Evolutionary conservation across 2,113 vertebrate species (phyloP).

Genomic region (Salvelinus alpinus): DNA sequence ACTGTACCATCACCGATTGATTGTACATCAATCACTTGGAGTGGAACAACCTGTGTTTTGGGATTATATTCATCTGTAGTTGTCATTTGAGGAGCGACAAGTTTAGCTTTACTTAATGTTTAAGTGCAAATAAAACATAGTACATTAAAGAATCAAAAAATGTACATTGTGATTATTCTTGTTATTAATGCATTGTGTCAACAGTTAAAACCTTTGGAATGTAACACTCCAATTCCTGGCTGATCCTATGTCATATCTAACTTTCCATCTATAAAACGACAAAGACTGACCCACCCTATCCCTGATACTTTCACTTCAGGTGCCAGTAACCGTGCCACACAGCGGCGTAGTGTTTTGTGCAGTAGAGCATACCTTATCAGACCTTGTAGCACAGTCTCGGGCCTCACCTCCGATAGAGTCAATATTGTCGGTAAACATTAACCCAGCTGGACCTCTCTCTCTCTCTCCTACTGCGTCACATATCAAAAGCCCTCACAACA

Average conservation of each 20-base stretch:
- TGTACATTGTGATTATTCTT: background rate
- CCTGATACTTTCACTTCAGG: too few species aligned
- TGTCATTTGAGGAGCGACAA: background rate
- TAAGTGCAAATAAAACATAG: conserved; percentile 4
- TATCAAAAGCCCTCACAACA: background rate
- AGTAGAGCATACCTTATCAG: conserved; percentile 29
- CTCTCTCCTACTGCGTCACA: conserved; percentile 5
- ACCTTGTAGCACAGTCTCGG: background rate
- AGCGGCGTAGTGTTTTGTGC: too few species aligned
- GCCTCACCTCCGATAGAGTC: conserved; percentile 19
- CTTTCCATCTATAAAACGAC: too few species aligned
- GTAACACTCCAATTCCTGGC: background rate
- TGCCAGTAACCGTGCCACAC: too few species aligned
- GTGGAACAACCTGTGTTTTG: background rate
- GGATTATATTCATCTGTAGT: conserved; percentile 2
- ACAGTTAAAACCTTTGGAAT: too few species aligned
- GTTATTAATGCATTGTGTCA: background rate
- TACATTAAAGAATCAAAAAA: background rate
- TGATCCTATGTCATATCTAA: too few species aligned
- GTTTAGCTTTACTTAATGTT: conserved; percentile 5
- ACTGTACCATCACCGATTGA: background rate
- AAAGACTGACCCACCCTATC: too few species aligned
- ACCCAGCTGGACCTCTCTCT: conserved; percentile 36
- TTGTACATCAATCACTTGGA: background rate
- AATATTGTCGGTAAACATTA: conserved; percentile 68